Evolutionary conservation across 2,888 invertebrate genomes (phyloP).

Genomic region (Aromia moschata): DNA sequence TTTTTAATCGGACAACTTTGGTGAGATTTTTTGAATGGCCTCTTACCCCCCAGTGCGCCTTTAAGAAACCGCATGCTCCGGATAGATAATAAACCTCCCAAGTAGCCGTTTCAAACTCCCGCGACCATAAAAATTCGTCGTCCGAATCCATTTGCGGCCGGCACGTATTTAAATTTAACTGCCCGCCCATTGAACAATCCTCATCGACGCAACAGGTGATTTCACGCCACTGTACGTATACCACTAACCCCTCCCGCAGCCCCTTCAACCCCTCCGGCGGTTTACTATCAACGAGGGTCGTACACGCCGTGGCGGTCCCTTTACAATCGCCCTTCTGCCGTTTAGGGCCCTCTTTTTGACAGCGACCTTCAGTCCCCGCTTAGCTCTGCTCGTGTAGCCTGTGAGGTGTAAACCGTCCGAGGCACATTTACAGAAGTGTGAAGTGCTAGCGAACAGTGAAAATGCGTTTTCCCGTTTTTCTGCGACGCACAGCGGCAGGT

Average conservation of each 20-base stretch:
- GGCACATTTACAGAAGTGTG: slow-evolving; percentile 10
- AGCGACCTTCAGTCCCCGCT: slow-evolving; percentile 29
- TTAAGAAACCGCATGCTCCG: not conserved
- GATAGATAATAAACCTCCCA: not conserved
- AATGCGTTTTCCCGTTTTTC: not conserved
- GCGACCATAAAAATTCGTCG: not conserved
- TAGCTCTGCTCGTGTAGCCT: slow-evolving; percentile 29
- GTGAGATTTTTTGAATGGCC: too few relatives aligned
- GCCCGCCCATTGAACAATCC: slow-evolving; percentile 26
- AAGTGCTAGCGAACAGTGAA: not conserved
- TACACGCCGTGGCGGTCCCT: slow-evolving; percentile 25
- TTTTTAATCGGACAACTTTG: too few relatives aligned
- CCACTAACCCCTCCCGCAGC: too few relatives aligned
- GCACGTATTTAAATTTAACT: slow-evolving; percentile 12
- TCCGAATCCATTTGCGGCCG: slow-evolving; percentile 5
- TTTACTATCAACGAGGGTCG: slow-evolving; percentile 32
- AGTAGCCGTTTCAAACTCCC: not conserved
- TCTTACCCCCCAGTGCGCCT: too few relatives aligned
- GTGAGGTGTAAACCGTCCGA: not conserved
- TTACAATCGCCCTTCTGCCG: slow-evolving; percentile 24
- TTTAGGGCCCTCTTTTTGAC: slow-evolving; percentile 33
- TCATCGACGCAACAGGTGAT: slow-evolving; percentile 32
- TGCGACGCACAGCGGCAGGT: slow-evolving; percentile 6
- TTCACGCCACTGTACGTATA: slow-evolving; percentile 27
- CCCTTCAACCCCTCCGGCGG: slow-evolving; percentile 25